Percentiles rank a stretch among this genome's conserved stretches.
Evolutionary conservation across 2,888 invertebrate species (phyloP).

Genomic region (Pterostichus niger): DNA sequence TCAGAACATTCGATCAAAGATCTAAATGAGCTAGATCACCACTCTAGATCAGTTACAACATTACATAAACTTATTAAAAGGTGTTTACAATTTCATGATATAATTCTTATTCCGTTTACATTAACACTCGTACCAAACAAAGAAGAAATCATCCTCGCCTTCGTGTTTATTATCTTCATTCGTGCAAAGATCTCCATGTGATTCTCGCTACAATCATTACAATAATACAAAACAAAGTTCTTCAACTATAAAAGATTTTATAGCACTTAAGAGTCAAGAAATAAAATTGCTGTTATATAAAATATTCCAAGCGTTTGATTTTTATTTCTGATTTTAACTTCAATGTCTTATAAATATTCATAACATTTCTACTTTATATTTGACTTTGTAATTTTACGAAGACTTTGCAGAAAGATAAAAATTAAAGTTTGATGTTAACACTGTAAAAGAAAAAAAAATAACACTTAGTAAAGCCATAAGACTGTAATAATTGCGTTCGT

Average conservation of each 20-base stretch:
- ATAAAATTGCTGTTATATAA: conserved; percentile 10
- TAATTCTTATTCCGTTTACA: no score
- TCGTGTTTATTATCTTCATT: no score
- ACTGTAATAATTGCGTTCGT: no score
- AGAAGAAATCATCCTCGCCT: no score
- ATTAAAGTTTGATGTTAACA: neutral
- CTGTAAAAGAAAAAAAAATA: no score
- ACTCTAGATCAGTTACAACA: no score
- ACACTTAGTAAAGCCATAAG: no score
- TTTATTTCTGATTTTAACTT: conserved; percentile 17
- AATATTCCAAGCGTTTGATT: conserved; percentile 29
- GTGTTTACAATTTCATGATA: no score
- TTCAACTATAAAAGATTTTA: neutral
- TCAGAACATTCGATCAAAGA: no score
- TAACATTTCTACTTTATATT: conserved; percentile 12
- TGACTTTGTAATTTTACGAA: conserved; percentile 9
- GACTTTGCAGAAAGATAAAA: conserved; percentile 12
- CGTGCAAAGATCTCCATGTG: neutral
- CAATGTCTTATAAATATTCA: conserved; percentile 33
- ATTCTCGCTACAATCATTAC: neutral
- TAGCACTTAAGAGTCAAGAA: neutral
- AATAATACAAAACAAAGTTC: neutral
- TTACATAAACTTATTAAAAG: no score
- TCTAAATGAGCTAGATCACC: no score
- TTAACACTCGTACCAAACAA: no score